Evolutionary conservation across 2,888 invertebrate species (phyloP).

Genomic region (Phoenoteleia sp.): DNA sequence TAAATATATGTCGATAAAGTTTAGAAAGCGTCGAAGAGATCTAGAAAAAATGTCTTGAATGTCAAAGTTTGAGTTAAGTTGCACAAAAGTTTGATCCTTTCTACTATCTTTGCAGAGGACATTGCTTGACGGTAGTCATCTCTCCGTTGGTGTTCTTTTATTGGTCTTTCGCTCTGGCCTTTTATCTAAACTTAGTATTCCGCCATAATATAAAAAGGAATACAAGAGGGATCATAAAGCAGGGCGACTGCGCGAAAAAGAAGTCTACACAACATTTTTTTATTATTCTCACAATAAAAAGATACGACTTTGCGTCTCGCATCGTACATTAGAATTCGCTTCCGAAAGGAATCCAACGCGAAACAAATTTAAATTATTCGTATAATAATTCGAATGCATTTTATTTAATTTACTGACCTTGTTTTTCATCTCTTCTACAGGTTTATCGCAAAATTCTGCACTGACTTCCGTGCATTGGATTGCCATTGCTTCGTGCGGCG

Average conservation of each 20-base stretch:
- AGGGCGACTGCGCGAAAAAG: not conserved
- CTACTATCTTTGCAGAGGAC: not conserved
- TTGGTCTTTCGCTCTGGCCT: constrained; percentile 27
- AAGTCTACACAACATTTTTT: constrained; percentile 16
- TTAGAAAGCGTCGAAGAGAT: constrained; percentile 30
- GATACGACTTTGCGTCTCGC: constrained; percentile 5
- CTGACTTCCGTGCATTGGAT: constrained; percentile 93
- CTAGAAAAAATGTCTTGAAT: constrained; percentile 43
- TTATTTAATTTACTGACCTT: constrained; percentile 74
- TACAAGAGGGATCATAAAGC: constrained; percentile 14
- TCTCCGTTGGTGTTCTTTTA: constrained; percentile 36
- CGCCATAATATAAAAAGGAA: constrained; percentile 31
- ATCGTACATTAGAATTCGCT: not conserved
- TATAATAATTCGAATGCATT: no score
- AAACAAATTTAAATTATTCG: no score
- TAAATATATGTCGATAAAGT: constrained; percentile 49
- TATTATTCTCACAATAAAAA: constrained; percentile 29
- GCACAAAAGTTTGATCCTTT: constrained; percentile 47
- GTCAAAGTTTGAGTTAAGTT: constrained; percentile 32
- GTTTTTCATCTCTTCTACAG: constrained; percentile 80
- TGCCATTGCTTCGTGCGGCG: constrained; percentile 90
- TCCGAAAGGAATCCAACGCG: no score
- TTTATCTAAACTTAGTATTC: constrained; percentile 51
- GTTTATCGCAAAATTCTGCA: constrained; percentile 89
- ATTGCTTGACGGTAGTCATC: not conserved